Evolutionary conservation across 2,797 vertebrate genomes (phyloP).

Genomic region (Sebastes cheni): DNA sequence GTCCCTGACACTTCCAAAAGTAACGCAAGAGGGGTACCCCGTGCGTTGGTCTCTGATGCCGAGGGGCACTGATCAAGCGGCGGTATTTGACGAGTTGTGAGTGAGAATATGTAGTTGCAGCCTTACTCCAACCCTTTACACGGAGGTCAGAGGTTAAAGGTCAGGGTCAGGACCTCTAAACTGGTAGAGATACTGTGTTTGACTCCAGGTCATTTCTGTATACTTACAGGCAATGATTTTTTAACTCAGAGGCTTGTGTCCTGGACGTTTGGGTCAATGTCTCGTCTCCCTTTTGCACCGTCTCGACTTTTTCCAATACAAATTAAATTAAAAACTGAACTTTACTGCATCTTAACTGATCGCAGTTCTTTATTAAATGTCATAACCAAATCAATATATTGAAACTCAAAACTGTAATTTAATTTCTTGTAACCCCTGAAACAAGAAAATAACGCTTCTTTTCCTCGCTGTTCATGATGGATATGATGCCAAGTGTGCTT

Average conservation of each 20-base stretch:
- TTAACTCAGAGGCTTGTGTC: background rate
- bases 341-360: background rate
- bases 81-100: too few relatives aligned
- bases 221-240: background rate
- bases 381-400: slow-evolving; percentile 1
- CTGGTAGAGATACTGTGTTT: background rate
- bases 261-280: background rate
- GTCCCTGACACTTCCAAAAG: too few relatives aligned
- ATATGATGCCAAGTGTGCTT: background rate
- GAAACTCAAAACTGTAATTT: background rate
- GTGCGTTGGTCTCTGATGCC: too few relatives aligned
- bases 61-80: too few relatives aligned
- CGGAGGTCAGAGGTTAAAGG: slow-evolving; percentile 7
- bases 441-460: background rate
- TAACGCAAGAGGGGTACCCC: too few relatives aligned
- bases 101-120: background rate
- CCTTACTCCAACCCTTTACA: background rate
- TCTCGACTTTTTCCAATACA: background rate
- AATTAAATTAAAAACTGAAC: background rate
- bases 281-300: background rate
- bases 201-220: slow-evolving; percentile 5
- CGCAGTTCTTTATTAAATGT: background rate
- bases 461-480: background rate
- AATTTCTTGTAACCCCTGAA: background rate
- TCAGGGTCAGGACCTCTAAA: slow-evolving; percentile 8